Percentiles rank a stretch among this genome's conserved stretches.
phyloP scores from a whole-genome alignment of 2,888 invertebrate species.

The Lasioglossum leucozonium region DNA sequence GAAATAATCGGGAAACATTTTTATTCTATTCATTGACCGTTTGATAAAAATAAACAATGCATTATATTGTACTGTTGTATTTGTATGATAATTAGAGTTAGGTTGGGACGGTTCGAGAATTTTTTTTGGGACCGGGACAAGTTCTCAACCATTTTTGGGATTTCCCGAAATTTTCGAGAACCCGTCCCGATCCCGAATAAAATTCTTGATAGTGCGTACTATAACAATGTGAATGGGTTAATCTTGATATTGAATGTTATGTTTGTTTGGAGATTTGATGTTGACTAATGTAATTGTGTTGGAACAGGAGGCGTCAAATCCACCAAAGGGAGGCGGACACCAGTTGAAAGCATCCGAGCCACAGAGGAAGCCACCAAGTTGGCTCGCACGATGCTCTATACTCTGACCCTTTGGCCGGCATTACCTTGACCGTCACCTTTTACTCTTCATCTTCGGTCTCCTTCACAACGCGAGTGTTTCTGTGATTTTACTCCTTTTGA shows the following conservation, averaged over 20 bases:
- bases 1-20: background rate
- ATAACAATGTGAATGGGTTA: no score
- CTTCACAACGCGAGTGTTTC: conserved; percentile 57
- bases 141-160: background rate
- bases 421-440: conserved; percentile 55
- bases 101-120: background rate
- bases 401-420: conserved; percentile 89
- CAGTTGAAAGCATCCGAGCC: conserved; percentile 92
- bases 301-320: conserved; percentile 94
- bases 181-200: background rate
- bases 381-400: conserved; percentile 94
- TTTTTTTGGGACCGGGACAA: background rate
- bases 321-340: conserved; percentile 92
- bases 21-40: background rate
- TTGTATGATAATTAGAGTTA: background rate
- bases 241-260: background rate
- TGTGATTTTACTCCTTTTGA: conserved; percentile 79
- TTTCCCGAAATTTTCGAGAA: background rate
- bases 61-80: background rate
- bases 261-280: background rate
- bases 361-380: conserved; percentile 92
- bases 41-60: background rate
- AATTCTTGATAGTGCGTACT: background rate
- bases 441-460: conserved; percentile 56
- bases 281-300: conserved; percentile 55